Evolutionary conservation across 2,888 invertebrate species (phyloP).

Genomic region (Linhomoeus sp.): DNA sequence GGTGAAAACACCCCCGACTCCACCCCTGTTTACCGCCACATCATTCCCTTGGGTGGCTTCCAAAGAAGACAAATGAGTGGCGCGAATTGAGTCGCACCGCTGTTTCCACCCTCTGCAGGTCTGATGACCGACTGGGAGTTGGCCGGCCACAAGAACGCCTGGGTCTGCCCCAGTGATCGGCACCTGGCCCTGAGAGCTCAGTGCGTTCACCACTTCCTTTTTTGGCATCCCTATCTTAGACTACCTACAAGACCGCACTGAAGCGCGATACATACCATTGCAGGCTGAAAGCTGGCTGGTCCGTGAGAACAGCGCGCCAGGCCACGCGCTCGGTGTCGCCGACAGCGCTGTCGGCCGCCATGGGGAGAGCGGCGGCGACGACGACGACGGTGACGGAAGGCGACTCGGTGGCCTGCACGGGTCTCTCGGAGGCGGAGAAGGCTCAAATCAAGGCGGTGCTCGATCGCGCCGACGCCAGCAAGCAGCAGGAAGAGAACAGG

Average conservation of each 20-base stretch:
- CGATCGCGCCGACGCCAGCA: constrained; percentile 52
- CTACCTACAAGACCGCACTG: no score
- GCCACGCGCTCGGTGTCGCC: constrained; percentile 26
- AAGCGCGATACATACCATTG: no score
- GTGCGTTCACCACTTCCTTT: constrained; percentile 40
- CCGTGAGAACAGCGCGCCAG: constrained; percentile 42
- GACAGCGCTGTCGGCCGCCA: no score
- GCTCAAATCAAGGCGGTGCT: constrained; percentile 44
- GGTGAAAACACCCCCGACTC: no score
- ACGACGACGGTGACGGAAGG: constrained; percentile 10
- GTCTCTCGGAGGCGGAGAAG: constrained; percentile 34
- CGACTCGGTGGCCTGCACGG: neutral
- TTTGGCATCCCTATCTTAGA: no score
- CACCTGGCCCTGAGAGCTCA: constrained; percentile 81
- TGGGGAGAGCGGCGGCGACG: neutral
- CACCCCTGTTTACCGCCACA: no score
- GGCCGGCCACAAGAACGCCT: constrained; percentile 40
- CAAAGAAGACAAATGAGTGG: no score
- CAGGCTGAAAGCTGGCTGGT: constrained; percentile 60
- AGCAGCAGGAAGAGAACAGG: constrained; percentile 39
- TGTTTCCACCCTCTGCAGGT: no score
- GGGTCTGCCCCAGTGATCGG: constrained; percentile 84
- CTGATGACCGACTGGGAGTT: constrained; percentile 29
- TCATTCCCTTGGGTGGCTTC: no score
- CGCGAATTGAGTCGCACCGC: no score